Evolutionary conservation across 2,888 invertebrate species (phyloP), one percentile per base, ranked within the genome.

Genomic region (Phortica okadai): DNA sequence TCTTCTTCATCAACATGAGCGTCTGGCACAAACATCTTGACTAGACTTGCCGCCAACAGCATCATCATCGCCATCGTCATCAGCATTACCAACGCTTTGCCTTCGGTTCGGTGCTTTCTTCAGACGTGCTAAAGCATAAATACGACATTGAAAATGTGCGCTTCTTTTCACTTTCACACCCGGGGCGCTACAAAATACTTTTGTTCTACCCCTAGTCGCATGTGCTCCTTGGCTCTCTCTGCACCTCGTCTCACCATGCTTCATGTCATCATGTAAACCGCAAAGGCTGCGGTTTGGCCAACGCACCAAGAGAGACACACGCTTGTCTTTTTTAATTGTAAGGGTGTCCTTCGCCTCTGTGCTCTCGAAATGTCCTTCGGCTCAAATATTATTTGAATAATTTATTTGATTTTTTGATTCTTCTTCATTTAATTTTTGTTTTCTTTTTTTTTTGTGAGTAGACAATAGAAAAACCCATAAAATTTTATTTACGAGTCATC

Each of bases 351-450:
- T 33, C 14, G 14, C 14, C 6, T 54, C 41, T 8, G 16, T 16
- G 44, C 73, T 42, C 77, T 75, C 76, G 64, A 66, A 73, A 82
- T 41, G 16, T 62, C 21, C 73, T 58, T 62, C 42, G 56, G 58
- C 74, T 33, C 16, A 42, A 54, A 41, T 45, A 50, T 70, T 25
- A 84, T 87, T 82, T 88, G 84, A 87, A 87, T 87, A 88, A 87
- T 88, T 87, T 87, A 87, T 87, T 88, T 88, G 89, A 87, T 86
- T 88, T 87, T 86, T 87, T 85, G 89, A 88, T 87, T 77, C 75
- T 67, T 5, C 6, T 25, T 6, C 16, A 62, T 25, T 16, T 56
- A 56, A 16, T 56, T 56, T 56, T 56, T 16, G 56, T 16, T 56
- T 16, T 16, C 25, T 62, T 21, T 16, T 6, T 62, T 86, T 87